A percentile compares a stretch with the other conserved stretches of the same genome.
Evolutionary conservation across 2,888 invertebrate genomes (phyloP).

Genomic region (Sinelater perroti): DNA sequence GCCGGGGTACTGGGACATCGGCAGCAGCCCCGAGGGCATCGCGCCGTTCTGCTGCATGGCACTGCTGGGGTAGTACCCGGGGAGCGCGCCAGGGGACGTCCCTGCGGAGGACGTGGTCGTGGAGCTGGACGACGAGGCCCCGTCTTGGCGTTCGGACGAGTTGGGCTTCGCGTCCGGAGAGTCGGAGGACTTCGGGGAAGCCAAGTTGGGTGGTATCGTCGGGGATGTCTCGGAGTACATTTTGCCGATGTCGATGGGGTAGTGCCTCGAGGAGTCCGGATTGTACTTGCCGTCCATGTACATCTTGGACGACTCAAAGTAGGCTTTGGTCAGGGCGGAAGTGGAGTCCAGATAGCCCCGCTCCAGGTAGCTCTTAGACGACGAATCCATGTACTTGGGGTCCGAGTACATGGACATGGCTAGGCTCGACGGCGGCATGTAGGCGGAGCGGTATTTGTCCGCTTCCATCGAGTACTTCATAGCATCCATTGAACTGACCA

Average conservation of each 20-base stretch:
- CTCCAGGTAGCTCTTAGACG: constrained; percentile 67
- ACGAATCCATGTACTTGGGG: constrained; percentile 70
- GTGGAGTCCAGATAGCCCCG: constrained; percentile 75
- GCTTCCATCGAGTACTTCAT: constrained; percentile 83
- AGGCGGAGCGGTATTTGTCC: constrained; percentile 77
- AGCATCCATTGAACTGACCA: constrained; percentile 78
- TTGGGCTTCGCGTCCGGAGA: constrained; percentile 61
- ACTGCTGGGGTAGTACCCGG: constrained; percentile 67
- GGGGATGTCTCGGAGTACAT: constrained; percentile 72
- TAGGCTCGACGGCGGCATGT: constrained; percentile 71
- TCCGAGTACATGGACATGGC: constrained; percentile 78
- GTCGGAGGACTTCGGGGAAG: constrained; percentile 64
- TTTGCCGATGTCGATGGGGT: constrained; percentile 72
- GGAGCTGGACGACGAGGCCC: constrained; percentile 64
- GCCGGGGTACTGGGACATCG: constrained; percentile 73
- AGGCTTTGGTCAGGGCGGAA: constrained; percentile 74
- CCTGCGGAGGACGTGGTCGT: constrained; percentile 70
- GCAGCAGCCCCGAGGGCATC: constrained; percentile 61
- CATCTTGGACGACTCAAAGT: constrained; percentile 73
- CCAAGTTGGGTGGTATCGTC: constrained; percentile 41
- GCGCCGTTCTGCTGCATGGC: constrained; percentile 60
- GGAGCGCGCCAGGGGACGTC: constrained; percentile 67
- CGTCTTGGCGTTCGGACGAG: constrained; percentile 56
- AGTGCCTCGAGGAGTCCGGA: constrained; percentile 57
- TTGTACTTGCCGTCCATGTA: constrained; percentile 71